Conservation (phyloP, 2,888 invertebrate species). For the Myopa tessellatipennis region DNA sequence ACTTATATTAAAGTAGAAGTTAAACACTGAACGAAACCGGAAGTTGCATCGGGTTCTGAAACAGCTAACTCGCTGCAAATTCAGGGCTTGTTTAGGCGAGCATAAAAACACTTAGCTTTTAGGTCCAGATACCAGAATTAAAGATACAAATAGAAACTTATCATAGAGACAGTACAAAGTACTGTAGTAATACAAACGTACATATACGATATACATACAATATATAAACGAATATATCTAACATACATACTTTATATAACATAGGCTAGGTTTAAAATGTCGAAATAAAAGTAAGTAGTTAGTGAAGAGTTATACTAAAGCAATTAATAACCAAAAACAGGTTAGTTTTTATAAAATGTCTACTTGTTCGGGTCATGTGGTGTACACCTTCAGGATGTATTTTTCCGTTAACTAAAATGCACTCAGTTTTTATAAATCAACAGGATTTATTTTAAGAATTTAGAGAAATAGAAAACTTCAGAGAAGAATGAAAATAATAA, state of each 20-base stretch:
- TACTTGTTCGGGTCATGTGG: background rate
- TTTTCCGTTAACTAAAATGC: background rate
- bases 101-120: background rate
- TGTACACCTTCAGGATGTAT: background rate
- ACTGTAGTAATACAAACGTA: constrained; percentile 49
- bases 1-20: background rate
- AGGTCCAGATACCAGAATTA: background rate
- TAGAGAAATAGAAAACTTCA: no score
- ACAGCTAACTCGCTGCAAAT: background rate
- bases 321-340: background rate
- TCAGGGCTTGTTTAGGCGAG: background rate
- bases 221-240: background rate
- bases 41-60: constrained; percentile 2
- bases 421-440: no score
- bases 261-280: constrained; percentile 14
- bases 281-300: background rate
- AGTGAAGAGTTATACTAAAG: background rate
- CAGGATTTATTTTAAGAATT: no score
- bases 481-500: no score
- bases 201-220: background rate
- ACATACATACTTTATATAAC: background rate
- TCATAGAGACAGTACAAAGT: constrained; percentile 53
- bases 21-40: background rate
- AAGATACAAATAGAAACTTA: constrained; percentile 15
- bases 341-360: constrained; percentile 13